Evolutionary conservation across 2,888 invertebrate species (phyloP).

Genomic region (Notocelia uddmanniana): DNA sequence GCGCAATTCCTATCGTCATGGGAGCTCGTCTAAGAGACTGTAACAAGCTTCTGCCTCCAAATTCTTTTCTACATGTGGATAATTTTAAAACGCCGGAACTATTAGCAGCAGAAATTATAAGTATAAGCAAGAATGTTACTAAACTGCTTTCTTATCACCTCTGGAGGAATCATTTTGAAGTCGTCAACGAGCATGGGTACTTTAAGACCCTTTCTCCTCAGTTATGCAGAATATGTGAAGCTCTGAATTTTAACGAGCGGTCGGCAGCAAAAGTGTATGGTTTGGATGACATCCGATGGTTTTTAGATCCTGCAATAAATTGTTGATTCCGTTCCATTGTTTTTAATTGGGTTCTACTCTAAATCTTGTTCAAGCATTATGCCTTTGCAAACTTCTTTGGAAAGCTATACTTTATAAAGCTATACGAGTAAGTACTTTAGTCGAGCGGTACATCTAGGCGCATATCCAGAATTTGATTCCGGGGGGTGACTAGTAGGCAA

Average conservation of each 20-base stretch:
- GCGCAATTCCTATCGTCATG: constrained; percentile 88
- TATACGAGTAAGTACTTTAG: too few species aligned
- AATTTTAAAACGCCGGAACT: constrained; percentile 80
- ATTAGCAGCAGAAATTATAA: constrained; percentile 82
- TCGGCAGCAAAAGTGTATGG: constrained; percentile 57
- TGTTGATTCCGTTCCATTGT: background rate
- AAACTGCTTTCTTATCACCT: constrained; percentile 78
- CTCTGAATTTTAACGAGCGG: constrained; percentile 86
- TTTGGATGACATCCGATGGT: constrained; percentile 54
- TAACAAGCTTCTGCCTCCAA: constrained; percentile 84
- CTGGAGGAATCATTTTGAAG: constrained; percentile 86
- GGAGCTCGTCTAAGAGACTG: constrained; percentile 84
- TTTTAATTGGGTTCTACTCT: too few species aligned
- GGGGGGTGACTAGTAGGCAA: too few species aligned
- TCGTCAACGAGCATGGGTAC: constrained; percentile 89
- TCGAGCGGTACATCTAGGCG: too few species aligned
- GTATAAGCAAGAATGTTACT: constrained; percentile 70
- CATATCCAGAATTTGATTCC: too few species aligned
- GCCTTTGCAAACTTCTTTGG: too few species aligned
- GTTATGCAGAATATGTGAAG: constrained; percentile 88
- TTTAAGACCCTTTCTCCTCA: constrained; percentile 86
- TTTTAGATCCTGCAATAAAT: constrained; percentile 55
- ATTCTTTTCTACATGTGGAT: constrained; percentile 87
- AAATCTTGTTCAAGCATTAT: too few species aligned
- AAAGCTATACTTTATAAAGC: too few species aligned